Base-by-base conservation (phyloP, 2,113 vertebrate genomes). In the Anthoscopus minutus region DNA sequence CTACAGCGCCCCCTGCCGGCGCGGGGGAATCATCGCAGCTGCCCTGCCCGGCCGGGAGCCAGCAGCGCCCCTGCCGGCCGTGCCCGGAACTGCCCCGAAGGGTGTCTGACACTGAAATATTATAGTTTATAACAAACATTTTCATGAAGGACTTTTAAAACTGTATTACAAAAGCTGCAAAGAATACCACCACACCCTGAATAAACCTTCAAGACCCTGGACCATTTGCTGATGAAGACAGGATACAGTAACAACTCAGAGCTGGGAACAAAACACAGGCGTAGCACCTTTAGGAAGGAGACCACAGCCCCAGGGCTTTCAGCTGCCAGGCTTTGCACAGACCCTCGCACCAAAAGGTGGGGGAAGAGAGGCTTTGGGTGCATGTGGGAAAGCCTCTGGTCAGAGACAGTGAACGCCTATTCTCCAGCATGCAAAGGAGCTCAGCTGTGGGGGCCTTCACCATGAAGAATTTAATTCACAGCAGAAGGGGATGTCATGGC, bases 1-100 rank as follows among this genome's bases (percentile, higher is more conserved):
- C 47, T 8, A 6, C n/a, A 53, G 67, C 4, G 3, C 24, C 27
- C 27, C 35, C 67, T 51, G 27, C 28, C 37, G 47, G 7, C 2
- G 1, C 3, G 7, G 20, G 35, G 20, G 27, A 51, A 38, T 13
- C 35, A 51, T 2, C 3, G 1, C 35, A 31, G 15, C 11, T 7
- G 48, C 48, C 48, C 20, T 70, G 48, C 35, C 35, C 6, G 4
- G 13, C 25, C 6, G 4, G 35, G 20, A 17, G 27, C 20, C 67
- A 38, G 4, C 14, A 70, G 47, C 6, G 2, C 48, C 20, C 19
- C 66, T 30, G 10, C 45, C 2, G 2, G 67, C 66, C 30, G 47
- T 38, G 35, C 21, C 35, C 6, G 8, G 9, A 35, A 57, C 31
- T 57, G 12, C 40, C 44, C 5, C 40, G n/a, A 27, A 42, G 30